Percentiles rank a stretch among this genome's conserved stretches.
Evolutionary conservation across 2,888 invertebrate species (phyloP).

Genomic region (Ceramica pisi): DNA sequence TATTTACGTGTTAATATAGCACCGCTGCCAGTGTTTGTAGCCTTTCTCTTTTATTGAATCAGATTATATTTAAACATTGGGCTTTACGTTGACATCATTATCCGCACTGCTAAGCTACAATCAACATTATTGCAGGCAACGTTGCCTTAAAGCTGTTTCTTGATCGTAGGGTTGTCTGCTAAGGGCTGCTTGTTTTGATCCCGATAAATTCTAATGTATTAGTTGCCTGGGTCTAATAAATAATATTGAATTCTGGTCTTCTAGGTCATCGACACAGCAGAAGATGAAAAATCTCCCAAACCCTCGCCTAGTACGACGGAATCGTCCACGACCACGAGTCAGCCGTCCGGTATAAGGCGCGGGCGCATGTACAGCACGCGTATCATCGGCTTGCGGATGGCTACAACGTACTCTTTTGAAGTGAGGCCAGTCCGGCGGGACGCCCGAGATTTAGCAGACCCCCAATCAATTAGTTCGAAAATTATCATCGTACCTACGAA

Average conservation of each 20-base stretch:
- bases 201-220: background rate
- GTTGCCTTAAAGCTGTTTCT: conserved; percentile 2
- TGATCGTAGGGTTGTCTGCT: background rate
- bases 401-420: conserved; percentile 95
- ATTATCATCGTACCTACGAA: conserved; percentile 95
- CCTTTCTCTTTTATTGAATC: conserved; percentile 65
- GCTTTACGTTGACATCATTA: conserved; percentile 52
- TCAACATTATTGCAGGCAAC: conserved; percentile 8
- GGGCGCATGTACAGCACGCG: conserved; percentile 90
- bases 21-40: conserved; percentile 60
- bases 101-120: conserved; percentile 34
- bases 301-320: conserved; percentile 64
- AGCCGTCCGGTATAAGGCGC: conserved; percentile 69
- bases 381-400: conserved; percentile 94
- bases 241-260: conserved; percentile 27
- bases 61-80: conserved; percentile 50
- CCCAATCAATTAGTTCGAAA: conserved; percentile 91
- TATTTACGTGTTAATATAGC: conserved; percentile 70
- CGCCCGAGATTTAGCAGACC: conserved; percentile 87
- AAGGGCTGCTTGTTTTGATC: background rate
- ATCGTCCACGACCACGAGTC: conserved; percentile 70
- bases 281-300: conserved; percentile 76
- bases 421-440: conserved; percentile 91
- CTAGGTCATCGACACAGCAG: conserved; percentile 83
- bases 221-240: background rate